Percentiles rank a stretch among this genome's conserved stretches.
Conservation (phyloP, 2,888 invertebrate genomes). For the Gonocerus acuteangulatus region DNA sequence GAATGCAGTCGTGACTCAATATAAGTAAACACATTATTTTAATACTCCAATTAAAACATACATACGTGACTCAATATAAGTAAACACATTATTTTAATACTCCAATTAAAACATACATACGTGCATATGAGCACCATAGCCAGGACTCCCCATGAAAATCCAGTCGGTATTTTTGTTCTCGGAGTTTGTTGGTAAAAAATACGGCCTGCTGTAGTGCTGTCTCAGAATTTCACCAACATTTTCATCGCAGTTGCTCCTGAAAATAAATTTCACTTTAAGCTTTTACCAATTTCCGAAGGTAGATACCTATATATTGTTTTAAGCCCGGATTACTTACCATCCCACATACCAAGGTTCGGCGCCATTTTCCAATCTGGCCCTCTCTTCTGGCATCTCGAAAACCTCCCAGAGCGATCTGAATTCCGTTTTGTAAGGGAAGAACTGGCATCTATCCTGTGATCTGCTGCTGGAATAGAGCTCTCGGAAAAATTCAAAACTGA, state of each 20-base stretch:
- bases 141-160: conserved; percentile 95
- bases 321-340: conserved; percentile 56
- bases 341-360: conserved; percentile 64
- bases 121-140: conserved; percentile 92
- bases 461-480: conserved; percentile 58
- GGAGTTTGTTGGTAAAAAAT: conserved; percentile 77
- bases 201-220: conserved; percentile 71
- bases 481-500: conserved; percentile 77
- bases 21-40: too few species aligned
- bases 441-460: conserved; percentile 65
- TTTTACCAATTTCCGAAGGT: too few species aligned
- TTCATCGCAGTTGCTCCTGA: conserved; percentile 88
- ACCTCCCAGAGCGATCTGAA: conserved; percentile 71
- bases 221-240: conserved; percentile 69
- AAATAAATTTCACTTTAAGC: too few species aligned
- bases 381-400: conserved; percentile 64
- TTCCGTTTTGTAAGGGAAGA: conserved; percentile 87
- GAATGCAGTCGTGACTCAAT: too few species aligned
- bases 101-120: too few species aligned
- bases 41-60: too few species aligned
- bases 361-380: conserved; percentile 56
- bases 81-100: too few species aligned
- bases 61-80: too few species aligned
- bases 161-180: conserved; percentile 88
- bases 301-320: too few species aligned